Conservation (phyloP, 2,888 invertebrate species). For the Microplitis deprimator region DNA sequence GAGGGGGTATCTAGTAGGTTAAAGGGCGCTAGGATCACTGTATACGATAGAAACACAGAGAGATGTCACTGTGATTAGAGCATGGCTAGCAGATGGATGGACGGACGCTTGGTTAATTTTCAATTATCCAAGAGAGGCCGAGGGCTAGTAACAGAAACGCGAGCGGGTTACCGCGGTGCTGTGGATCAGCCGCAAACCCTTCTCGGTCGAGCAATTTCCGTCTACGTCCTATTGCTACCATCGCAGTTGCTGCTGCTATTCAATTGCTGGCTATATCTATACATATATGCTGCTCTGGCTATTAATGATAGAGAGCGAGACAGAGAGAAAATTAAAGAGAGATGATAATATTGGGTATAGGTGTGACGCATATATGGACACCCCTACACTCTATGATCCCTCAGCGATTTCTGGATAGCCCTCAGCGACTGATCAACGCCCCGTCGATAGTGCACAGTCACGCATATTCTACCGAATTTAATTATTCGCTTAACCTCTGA, state of each 20-base stretch:
- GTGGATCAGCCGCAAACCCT: constrained; percentile 38
- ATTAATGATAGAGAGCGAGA: neutral
- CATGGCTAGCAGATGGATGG: constrained; percentile 59
- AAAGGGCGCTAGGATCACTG: neutral
- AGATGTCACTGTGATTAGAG: constrained; percentile 61
- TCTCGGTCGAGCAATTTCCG: constrained; percentile 32
- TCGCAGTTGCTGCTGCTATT: constrained; percentile 15
- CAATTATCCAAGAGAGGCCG: constrained; percentile 58
- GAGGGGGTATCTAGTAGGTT: constrained; percentile 12
- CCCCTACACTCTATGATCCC: constrained; percentile 4
- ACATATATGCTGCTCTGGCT: neutral
- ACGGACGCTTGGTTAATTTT: constrained; percentile 64
- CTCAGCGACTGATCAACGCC: constrained; percentile 47
- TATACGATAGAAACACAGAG: constrained; percentile 30
- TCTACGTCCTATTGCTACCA: constrained; percentile 19
- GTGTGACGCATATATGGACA: constrained; percentile 7
- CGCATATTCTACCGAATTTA: constrained; percentile 53
- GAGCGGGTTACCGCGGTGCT: constrained; percentile 43
- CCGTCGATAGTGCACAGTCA: constrained; percentile 54
- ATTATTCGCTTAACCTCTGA: constrained; percentile 41
- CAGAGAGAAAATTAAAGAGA: neutral
- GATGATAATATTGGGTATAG: neutral
- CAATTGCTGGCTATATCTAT: neutral
- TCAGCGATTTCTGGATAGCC: constrained; percentile 18
- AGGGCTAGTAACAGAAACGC: constrained; percentile 32